Base-by-base conservation (phyloP, 2,888 invertebrate genomes). In the Encarsia formosa region DNA sequence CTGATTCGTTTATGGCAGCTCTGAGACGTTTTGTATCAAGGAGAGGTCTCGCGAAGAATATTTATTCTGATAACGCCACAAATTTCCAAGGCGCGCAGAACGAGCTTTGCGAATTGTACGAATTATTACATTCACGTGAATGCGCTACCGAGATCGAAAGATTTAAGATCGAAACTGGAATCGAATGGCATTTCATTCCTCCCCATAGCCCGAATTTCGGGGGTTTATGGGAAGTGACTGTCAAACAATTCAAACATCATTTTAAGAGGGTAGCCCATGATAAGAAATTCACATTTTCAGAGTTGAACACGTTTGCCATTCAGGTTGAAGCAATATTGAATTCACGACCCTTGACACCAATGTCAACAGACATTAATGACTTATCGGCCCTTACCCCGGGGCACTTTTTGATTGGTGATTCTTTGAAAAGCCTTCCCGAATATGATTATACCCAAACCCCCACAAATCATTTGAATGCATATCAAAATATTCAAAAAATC, bases 291-390 rank as follows among this genome's bases (percentile, higher is more conserved):
- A 46, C 31, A 1, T 41, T 29, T n/a, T 31, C 51, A 35, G 19
- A 51, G 5, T 15, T 40, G 5, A 19, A 35, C 11, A 54, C 54
- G 9, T 23, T 31, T 3, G 3, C 34, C 3, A 42, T 16, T 1
- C 47, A 54, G 38, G 50, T 57, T 20, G 57, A 59, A 44, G 49
- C 56, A n/a, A 53, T 52, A n/a, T 29, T 58, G 18, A 58, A 57
- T 52, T 57, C 53, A 1, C 24, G 51, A 31, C 56, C 53, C 11
- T 6, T 57, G 8, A 47, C 40, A 18, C 44, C 52, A 15, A 8
- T 52, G 9, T 57, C 55, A 4, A 38, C 32, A 3, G 51, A 58
- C 46, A 49, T 49, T 11, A 50, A 54, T 24, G 56, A 54, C 31
- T 29, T 40, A 11, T 11, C n/a, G 1, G 47, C 32, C 13, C 8